Conservation (phyloP, 2,113 vertebrate genomes). For the Rhegmatorhina hoffmannsi region DNA sequence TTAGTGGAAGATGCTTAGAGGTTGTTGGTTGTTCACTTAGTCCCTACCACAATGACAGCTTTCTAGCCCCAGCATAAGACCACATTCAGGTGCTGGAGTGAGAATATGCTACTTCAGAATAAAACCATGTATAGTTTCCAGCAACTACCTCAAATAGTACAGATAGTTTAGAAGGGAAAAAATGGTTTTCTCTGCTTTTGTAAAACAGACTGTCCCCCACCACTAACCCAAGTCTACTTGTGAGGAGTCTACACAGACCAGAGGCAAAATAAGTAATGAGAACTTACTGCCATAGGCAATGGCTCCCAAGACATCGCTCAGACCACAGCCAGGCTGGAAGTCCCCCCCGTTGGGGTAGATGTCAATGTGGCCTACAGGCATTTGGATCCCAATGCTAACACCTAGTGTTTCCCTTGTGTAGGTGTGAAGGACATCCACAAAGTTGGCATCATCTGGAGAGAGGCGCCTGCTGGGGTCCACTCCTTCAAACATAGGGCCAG, state of each 20-base stretch:
- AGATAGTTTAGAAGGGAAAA: not conserved
- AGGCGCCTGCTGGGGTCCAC: constrained; percentile 82
- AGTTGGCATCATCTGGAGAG: constrained; percentile 92
- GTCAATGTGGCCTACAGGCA: constrained; percentile 93
- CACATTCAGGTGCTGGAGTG: not conserved
- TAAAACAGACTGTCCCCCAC: not conserved
- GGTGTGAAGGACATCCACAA: constrained; percentile 96
- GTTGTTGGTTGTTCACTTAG: fast-evolving
- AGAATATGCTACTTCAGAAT: not conserved
- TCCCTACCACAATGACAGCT: not conserved
- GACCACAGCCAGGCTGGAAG: constrained; percentile 89
- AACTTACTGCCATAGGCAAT: constrained; percentile 88
- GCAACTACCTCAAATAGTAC: not conserved
- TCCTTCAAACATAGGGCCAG: constrained; percentile 96
- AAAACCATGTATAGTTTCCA: not conserved
- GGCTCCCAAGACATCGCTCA: constrained; percentile 83
- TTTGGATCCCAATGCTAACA: constrained; percentile 94
- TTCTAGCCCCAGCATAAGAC: not conserved
- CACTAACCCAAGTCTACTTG: not conserved
- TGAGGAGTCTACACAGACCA: not conserved
- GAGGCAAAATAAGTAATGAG: not conserved
- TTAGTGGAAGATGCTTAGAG: not conserved
- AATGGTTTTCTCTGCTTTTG: not conserved
- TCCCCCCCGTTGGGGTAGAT: constrained; percentile 96
- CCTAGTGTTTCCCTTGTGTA: constrained; percentile 90